A percentile compares a stretch with the other conserved stretches of the same genome.
Conservation (phyloP, 2,113 vertebrate genomes). For the Tricholaema leucomelas region DNA sequence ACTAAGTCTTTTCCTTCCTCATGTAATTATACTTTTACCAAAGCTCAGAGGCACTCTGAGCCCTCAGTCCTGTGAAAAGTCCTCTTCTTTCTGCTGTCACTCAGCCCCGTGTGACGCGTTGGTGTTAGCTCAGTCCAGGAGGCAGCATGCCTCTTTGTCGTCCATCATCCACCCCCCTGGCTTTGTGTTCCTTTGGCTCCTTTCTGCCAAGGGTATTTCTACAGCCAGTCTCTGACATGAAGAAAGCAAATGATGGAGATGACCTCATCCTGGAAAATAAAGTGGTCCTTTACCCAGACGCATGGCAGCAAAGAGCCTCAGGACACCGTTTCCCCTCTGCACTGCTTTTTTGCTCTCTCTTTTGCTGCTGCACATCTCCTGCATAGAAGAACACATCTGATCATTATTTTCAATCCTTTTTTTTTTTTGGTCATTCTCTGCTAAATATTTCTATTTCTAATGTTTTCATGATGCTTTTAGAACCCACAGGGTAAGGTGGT, state of each 20-base stretch:
- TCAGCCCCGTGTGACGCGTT: not conserved
- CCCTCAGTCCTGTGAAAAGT: not conserved
- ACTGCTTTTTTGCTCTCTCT: not conserved
- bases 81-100: rapidly evolving
- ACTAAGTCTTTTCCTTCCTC: not conserved
- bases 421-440: not conserved
- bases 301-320: not conserved
- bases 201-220: constrained; percentile 6
- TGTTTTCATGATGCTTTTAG: not conserved
- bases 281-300: not conserved
- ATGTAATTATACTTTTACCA: not conserved
- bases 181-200: not conserved
- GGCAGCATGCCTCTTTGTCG: not conserved
- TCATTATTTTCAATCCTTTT: not conserved
- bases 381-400: not conserved
- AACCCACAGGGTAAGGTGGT: not conserved
- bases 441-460: not conserved
- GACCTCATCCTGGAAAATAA: not conserved
- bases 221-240: not conserved
- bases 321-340: not conserved
- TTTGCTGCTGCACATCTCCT: not conserved
- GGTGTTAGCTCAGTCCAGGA: not conserved
- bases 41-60: not conserved
- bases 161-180: not conserved
- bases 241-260: not conserved